Percentiles rank a stretch among this genome's conserved stretches.
phyloP scores from a whole-genome alignment of 2,113 vertebrate species.

The Tiliqua scincoides region DNA sequence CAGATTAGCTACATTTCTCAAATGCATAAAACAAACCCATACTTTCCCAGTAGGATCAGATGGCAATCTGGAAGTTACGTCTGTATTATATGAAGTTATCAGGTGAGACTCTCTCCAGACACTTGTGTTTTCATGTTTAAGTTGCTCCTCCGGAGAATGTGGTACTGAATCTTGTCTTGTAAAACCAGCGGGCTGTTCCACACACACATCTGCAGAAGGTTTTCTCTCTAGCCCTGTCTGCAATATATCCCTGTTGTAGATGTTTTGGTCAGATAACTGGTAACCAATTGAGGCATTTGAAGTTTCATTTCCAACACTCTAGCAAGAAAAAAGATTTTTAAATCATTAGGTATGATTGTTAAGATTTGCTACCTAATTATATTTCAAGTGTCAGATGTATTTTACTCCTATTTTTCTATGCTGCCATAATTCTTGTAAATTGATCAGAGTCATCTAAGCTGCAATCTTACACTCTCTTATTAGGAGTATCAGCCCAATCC shows the following conservation, averaged over 20 bases:
- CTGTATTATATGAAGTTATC: constrained; percentile 17
- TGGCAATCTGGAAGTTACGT: constrained; percentile 30
- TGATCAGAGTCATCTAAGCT: not conserved
- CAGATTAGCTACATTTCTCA: not conserved
- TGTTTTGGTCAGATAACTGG: constrained; percentile 58
- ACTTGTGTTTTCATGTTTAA: constrained; percentile 48
- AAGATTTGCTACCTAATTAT: not conserved
- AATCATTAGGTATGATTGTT: not conserved
- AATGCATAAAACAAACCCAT: constrained; percentile 13
- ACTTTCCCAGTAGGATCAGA: constrained; percentile 61
- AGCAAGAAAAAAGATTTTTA: constrained; percentile 52
- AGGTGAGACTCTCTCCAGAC: constrained; percentile 56
- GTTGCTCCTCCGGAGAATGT: constrained; percentile 54
- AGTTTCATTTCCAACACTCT: constrained; percentile 74
- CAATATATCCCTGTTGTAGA: constrained; percentile 61
- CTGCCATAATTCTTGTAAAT: not conserved
- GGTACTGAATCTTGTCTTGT: constrained; percentile 43
- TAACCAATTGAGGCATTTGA: constrained; percentile 58
- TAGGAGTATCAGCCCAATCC: too few species aligned
- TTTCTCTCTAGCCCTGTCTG: constrained; percentile 53
- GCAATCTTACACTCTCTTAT: not conserved
- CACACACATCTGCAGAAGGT: not conserved
- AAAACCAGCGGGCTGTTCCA: constrained; percentile 47
- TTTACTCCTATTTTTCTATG: not conserved
- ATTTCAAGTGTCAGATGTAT: not conserved